Percentiles rank a stretch among this genome's conserved stretches.
These are phyloP conservation scores for Theristicus caerulescens DNA, from an alignment of 2,113 vertebrate species.

Conservation along the genomic window DNA sequence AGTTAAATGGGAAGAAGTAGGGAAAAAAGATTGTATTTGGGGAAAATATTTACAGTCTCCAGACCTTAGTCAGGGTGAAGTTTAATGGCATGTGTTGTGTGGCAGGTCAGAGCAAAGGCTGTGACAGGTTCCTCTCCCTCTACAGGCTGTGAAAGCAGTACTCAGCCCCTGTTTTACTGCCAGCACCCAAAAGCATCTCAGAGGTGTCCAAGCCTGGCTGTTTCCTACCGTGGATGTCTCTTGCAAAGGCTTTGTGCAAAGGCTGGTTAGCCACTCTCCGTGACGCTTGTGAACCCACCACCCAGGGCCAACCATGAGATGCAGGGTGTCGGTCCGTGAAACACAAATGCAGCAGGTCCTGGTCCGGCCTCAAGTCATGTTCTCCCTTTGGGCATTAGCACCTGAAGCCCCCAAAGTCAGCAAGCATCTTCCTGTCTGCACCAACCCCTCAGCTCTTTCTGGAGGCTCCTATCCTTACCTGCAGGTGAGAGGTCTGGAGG, in stretches of 20 bases:
- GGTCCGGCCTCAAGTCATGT: fast-evolving
- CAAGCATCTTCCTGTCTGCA: neutral
- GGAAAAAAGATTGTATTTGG: neutral
- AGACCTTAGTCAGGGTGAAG: neutral
- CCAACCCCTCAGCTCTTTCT: neutral
- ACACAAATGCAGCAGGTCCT: neutral
- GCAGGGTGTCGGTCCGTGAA: fast-evolving
- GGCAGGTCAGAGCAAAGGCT: neutral
- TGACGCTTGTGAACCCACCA: neutral
- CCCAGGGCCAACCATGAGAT: neutral
- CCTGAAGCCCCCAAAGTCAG: neutral
- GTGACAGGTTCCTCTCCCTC: neutral
- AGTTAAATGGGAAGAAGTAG: neutral
- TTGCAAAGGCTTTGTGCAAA: neutral
- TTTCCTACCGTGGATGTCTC: neutral
- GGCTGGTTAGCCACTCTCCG: neutral
- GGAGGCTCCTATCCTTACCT: neutral
- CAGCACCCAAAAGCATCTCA: neutral
- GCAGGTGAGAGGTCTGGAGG: neutral
- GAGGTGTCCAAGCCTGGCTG: neutral
- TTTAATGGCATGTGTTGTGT: neutral
- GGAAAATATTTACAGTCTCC: neutral
- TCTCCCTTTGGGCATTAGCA: neutral
- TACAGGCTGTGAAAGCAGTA: fast-evolving
- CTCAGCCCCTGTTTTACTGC: neutral